Conservation (phyloP, 64 coral and sea anemone genomes). For the Montipora foliosa region DNA sequence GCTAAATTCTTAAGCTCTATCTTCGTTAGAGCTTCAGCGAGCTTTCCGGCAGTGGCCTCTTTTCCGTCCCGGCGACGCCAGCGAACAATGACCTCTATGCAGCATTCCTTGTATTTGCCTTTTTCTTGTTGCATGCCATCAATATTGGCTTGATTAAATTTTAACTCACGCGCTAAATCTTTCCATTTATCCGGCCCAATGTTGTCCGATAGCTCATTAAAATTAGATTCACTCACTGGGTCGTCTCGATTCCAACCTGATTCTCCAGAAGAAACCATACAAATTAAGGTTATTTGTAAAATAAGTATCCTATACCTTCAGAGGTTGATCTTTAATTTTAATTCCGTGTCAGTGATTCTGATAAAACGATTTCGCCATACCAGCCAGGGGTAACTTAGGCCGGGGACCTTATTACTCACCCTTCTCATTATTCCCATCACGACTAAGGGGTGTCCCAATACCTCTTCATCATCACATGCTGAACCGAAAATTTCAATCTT, state of each 20-base stretch:
- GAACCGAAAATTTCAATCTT: too few species aligned
- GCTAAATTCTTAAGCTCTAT: slow-evolving; percentile 9
- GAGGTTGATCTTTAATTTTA: too few species aligned
- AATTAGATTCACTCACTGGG: neutral
- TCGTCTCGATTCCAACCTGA: neutral
- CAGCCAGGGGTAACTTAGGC: too few species aligned
- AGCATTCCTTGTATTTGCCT: neutral
- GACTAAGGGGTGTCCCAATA: too few species aligned
- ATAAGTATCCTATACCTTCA: too few species aligned
- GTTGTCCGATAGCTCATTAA: neutral
- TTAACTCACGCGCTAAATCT: neutral
- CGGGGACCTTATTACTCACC: too few species aligned
- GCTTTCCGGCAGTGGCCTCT: neutral
- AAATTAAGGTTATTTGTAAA: neutral
- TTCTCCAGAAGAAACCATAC: neutral
- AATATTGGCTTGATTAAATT: neutral
- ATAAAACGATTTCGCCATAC: too few species aligned
- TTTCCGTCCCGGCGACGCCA: neutral
- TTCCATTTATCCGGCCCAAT: slow-evolving; percentile 12
- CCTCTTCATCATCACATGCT: too few species aligned
- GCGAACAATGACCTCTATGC: neutral
- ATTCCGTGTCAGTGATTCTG: too few species aligned
- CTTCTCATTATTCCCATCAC: too few species aligned
- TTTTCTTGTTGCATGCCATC: neutral
- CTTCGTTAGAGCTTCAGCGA: neutral